Percentiles rank a stretch among this genome's conserved stretches.
Evolutionary conservation across 2,113 vertebrate genomes (phyloP).

Genomic region (Engraulis encrasicolus): DNA sequence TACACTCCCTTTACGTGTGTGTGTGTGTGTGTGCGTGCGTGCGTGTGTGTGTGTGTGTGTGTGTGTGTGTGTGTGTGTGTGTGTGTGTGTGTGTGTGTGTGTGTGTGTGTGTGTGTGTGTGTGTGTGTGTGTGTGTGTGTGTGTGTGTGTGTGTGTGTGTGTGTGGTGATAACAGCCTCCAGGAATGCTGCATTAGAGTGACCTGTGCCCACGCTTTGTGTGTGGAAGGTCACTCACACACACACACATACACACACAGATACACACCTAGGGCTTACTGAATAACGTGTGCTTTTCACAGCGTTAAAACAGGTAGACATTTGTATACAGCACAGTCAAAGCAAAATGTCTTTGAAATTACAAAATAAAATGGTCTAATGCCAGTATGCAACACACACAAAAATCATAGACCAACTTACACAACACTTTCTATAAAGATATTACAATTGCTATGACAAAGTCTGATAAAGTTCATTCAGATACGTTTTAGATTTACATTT

Average conservation of each 20-base stretch:
- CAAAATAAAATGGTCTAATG: background rate
- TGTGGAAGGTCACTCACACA: constrained; percentile 62
- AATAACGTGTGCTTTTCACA: constrained; percentile 63
- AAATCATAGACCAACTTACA: background rate
- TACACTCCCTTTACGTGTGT: background rate
- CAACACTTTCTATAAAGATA: background rate
- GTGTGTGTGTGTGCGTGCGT: constrained; percentile 37
- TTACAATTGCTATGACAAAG: background rate
- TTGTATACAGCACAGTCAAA: background rate
- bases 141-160: constrained; percentile 57
- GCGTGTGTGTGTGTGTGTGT: constrained; percentile 31
- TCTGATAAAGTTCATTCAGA: background rate
- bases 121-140: constrained; percentile 31
- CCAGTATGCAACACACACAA: background rate
- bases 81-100: constrained; percentile 60
- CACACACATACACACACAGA: constrained; percentile 30
- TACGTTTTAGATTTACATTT: background rate
- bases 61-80: constrained; percentile 38
- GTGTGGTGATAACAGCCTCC: constrained; percentile 74
- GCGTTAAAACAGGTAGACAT: constrained; percentile 24
- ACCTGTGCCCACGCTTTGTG: constrained; percentile 61
- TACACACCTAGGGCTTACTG: constrained; percentile 47
- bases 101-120: constrained; percentile 42
- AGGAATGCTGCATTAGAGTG: constrained; percentile 73
- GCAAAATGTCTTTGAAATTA: background rate